Evolutionary conservation across 2,113 vertebrate species (phyloP).

Genomic region (Ophiodon elongatus): DNA sequence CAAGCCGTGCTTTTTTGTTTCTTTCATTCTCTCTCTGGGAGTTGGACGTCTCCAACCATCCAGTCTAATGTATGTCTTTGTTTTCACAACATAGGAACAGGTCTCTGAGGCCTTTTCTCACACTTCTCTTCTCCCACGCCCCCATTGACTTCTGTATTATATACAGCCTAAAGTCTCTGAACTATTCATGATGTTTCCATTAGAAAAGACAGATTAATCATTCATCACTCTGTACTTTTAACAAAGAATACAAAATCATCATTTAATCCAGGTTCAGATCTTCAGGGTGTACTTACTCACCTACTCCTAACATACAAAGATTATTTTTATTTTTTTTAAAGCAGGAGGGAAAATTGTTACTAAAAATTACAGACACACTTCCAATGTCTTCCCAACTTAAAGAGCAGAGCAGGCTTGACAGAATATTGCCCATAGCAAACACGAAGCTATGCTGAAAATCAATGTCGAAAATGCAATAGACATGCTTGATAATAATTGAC

Average conservation of each 20-base stretch:
- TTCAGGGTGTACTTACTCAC: neutral
- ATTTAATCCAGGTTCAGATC: neutral
- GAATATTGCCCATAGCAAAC: neutral
- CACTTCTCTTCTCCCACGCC: slow-evolving; percentile 43
- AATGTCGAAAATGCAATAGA: slow-evolving; percentile 5
- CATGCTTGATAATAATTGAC: neutral
- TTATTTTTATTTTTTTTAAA: no score
- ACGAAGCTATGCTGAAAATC: neutral
- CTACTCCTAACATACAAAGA: neutral
- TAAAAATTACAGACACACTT: neutral
- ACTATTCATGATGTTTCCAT: slow-evolving; percentile 54
- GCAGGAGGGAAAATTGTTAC: neutral
- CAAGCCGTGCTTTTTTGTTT: neutral
- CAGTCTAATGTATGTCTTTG: slow-evolving; percentile 35
- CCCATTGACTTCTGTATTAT: neutral
- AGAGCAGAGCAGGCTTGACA: neutral
- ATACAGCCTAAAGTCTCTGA: slow-evolving; percentile 42
- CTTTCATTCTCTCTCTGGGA: slow-evolving; percentile 5
- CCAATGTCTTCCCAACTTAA: neutral
- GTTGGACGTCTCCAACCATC: slow-evolving; percentile 16
- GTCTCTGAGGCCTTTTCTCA: slow-evolving; percentile 44
- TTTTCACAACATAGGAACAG: slow-evolving; percentile 53
- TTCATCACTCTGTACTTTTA: slow-evolving; percentile 24
- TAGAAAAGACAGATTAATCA: slow-evolving; percentile 38
- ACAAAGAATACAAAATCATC: slow-evolving; percentile 6